phyloP scores from a whole-genome alignment of 2,888 invertebrate species.

The Spatulosminthurus flaviceps region DNA sequence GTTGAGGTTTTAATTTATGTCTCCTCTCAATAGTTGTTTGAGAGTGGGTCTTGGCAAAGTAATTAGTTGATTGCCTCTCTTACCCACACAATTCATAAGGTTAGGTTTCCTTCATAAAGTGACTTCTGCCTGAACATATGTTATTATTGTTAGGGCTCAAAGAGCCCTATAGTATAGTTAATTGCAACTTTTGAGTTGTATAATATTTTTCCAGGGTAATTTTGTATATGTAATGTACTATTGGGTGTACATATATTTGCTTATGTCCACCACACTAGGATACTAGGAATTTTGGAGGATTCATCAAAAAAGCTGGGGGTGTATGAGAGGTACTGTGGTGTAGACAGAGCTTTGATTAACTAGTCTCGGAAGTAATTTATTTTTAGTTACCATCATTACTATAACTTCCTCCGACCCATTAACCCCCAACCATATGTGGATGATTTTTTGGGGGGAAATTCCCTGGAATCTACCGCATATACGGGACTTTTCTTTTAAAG shows the following conservation, averaged over 20 bases:
- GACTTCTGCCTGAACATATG: background rate
- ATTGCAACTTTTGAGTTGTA: too few relatives aligned
- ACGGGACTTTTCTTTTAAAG: background rate
- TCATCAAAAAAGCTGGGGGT: background rate
- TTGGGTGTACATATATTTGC: background rate
- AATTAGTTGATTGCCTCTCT: conserved; percentile 13
- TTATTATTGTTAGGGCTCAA: too few relatives aligned
- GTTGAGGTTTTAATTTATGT: too few relatives aligned
- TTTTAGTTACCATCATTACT: conserved; percentile 18
- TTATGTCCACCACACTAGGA: background rate
- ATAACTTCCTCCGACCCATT: background rate
- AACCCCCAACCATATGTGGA: background rate
- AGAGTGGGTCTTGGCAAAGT: conserved; percentile 6
- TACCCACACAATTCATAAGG: background rate
- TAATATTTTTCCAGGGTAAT: too few relatives aligned
- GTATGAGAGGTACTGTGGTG: background rate
- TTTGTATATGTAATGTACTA: too few relatives aligned
- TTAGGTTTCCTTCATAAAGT: background rate
- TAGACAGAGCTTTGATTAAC: conserved; percentile 10
- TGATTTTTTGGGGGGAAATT: too few relatives aligned
- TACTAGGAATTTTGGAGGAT: background rate
- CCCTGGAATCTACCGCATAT: background rate
- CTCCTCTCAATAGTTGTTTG: background rate
- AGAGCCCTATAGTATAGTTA: background rate
- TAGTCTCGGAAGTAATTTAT: conserved; percentile 23